Evolutionary conservation across 2,113 vertebrate genomes (phyloP).

Genomic region (Microcebus ravelobensis): DNA sequence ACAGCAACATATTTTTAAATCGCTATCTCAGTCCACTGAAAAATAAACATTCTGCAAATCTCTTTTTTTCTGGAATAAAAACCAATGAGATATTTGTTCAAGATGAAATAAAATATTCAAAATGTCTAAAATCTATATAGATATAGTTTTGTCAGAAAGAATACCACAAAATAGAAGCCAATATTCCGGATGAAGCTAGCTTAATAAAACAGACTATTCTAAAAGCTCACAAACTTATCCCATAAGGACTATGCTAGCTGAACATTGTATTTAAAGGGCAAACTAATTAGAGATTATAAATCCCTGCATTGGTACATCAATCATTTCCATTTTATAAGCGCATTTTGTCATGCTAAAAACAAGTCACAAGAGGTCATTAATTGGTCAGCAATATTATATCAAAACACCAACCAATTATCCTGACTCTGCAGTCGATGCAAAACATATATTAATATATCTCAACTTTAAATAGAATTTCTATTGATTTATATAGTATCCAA

Average conservation of each 20-base stretch:
- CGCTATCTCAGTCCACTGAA: slow-evolving; percentile 12
- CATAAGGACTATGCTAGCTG: not conserved
- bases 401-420: not conserved
- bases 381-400: not conserved
- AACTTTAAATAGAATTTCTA: not conserved
- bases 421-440: not conserved
- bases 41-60: slow-evolving; percentile 6
- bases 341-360: slow-evolving; percentile 12
- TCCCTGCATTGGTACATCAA: not conserved
- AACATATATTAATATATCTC: not conserved
- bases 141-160: not conserved
- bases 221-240: not conserved
- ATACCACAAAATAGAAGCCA: slow-evolving; percentile 12
- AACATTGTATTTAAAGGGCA: not conserved
- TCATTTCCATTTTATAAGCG: not conserved
- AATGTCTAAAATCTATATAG: not conserved
- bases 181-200: not conserved
- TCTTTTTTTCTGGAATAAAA: not conserved
- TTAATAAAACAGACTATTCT: not conserved
- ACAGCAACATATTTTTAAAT: slow-evolving; percentile 39
- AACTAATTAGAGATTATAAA: not conserved
- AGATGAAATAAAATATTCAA: not conserved
- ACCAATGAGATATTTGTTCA: not conserved
- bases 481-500: not conserved
- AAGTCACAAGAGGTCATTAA: slow-evolving; percentile 8